Base-by-base conservation (phyloP, 2,113 vertebrate genomes). In the Lophotis ruficrista region DNA sequence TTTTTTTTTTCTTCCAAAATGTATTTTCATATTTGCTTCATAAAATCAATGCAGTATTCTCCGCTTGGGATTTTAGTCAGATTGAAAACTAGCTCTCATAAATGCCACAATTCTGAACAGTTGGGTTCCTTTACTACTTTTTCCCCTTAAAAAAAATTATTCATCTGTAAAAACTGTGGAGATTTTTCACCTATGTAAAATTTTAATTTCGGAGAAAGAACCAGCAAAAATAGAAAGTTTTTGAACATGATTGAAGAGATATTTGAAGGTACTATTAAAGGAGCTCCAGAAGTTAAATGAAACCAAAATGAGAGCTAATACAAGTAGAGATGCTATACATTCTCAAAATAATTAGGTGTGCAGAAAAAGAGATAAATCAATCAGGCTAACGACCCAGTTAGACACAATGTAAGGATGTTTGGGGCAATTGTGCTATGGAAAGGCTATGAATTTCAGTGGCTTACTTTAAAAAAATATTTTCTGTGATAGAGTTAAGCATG, bases 181-280 rank as follows among this genome's bases (percentile, higher is more conserved):
- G 24, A 73, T 54, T 84, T 92, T 94, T 91, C 50, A 91, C 77
- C 45, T 89, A 75, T 87, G 83, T 90, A 94, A 94, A 94, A 95
- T 81, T 92, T 96, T 94, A 92, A 94, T 94, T 92, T 88, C 88
- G 71, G 64, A 53, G 56, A 84, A 94, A 81, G 83, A 95, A 81
- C 0, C 1, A 89, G 56, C 61, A 95, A 96, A 94, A 95, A 93
- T 90, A 96, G 86, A 87, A 96, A 71, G 43, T n/a, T 95, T 91
- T 87, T 92, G 56, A 96, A 87, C 41, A 75, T 96, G 94, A 96
- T 87, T 92, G 89, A 96, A 92, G 90, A 90, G 20, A 33, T 73
- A 65, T 72, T 93, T 87, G 35, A 89, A 93, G 60, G 76, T 93
- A 87, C 87, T 90, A 96, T 95, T 96, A 97, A 83, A 94, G 68